Evolutionary conservation across 1,140 invertebrate genomes (phyloP).

Genomic region (Oedothorax gibbosus): DNA sequence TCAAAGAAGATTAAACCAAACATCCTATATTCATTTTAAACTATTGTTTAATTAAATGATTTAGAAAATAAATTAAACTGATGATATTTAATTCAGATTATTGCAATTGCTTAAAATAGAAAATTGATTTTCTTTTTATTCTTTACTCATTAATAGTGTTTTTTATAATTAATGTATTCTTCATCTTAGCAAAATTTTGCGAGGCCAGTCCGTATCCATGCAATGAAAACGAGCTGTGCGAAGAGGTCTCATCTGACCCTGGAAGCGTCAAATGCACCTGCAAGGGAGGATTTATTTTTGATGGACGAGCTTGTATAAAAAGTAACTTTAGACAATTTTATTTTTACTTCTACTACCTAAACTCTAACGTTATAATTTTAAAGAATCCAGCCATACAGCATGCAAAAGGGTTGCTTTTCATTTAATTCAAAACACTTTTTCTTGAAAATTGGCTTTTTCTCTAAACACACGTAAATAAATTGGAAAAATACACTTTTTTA

Average conservation of each 20-base stretch:
- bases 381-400: neutral
- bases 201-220: constrained; percentile 17
- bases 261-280: constrained; percentile 27
- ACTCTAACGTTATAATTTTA: neutral
- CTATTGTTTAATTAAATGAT: too few relatives aligned
- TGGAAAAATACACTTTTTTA: neutral
- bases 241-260: constrained; percentile 6
- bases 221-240: constrained; percentile 12
- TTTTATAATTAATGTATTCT: too few relatives aligned
- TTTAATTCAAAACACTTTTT: neutral
- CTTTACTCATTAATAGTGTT: too few relatives aligned
- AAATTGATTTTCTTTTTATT: too few relatives aligned
- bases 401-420: neutral
- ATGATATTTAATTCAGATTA: too few relatives aligned
- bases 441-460: neutral
- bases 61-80: too few relatives aligned
- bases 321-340: neutral
- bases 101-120: too few relatives aligned
- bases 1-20: too few relatives aligned
- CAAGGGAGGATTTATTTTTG: constrained; percentile 3
- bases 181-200: constrained; percentile 27
- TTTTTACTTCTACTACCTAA: neutral
- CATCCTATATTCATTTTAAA: too few relatives aligned
- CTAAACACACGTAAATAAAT: neutral
- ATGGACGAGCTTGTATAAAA: constrained; percentile 11